Percentiles rank a stretch among this genome's conserved stretches.
These are phyloP conservation scores for Thaumetopoea pityocampa DNA, from an alignment of 1,140 invertebrate species.

Conservation along the genomic window DNA sequence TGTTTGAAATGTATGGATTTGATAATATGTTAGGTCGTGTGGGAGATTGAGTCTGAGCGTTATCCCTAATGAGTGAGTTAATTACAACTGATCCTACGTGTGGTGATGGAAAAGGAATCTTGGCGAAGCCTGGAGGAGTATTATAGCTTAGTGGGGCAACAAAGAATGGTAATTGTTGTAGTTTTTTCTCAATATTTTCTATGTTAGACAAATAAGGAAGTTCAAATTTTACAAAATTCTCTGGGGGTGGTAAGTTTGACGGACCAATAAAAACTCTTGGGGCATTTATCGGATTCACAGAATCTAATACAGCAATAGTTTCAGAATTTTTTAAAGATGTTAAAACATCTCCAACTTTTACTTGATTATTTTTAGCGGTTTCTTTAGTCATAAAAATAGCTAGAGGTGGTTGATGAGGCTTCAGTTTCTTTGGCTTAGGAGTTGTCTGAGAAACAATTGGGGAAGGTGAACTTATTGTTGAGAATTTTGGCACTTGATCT, in stretches of 20 bases:
- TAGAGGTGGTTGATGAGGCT: slow-evolving; percentile 87
- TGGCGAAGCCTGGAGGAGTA: slow-evolving; percentile 86
- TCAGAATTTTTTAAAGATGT: slow-evolving; percentile 81
- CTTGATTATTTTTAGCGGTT: slow-evolving; percentile 61
- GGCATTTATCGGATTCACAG: slow-evolving; percentile 77
- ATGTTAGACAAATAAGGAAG: slow-evolving; percentile 87
- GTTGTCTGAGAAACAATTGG: slow-evolving; percentile 67
- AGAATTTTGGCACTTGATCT: slow-evolving; percentile 47
- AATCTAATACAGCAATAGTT: slow-evolving; percentile 85
- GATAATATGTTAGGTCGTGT: slow-evolving; percentile 23
- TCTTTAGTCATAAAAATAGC: slow-evolving; percentile 84
- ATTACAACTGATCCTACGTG: slow-evolving; percentile 90
- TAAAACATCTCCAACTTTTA: slow-evolving; percentile 82
- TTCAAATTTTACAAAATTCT: slow-evolving; percentile 87
- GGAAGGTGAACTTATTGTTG: slow-evolving; percentile 61
- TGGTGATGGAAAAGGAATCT: slow-evolving; percentile 88
- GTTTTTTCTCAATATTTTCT: slow-evolving; percentile 83
- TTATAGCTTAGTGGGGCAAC: slow-evolving; percentile 89
- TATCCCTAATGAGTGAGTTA: slow-evolving; percentile 69
- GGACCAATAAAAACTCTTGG: slow-evolving; percentile 89
- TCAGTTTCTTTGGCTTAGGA: slow-evolving; percentile 76
- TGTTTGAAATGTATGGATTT: too few species aligned
- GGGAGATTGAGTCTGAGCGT: slow-evolving; percentile 16
- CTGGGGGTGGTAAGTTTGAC: slow-evolving; percentile 81
- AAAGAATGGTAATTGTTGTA: slow-evolving; percentile 86